phyloP scores from a whole-genome alignment of 2,888 invertebrate species.

The Pyralis farinalis region DNA sequence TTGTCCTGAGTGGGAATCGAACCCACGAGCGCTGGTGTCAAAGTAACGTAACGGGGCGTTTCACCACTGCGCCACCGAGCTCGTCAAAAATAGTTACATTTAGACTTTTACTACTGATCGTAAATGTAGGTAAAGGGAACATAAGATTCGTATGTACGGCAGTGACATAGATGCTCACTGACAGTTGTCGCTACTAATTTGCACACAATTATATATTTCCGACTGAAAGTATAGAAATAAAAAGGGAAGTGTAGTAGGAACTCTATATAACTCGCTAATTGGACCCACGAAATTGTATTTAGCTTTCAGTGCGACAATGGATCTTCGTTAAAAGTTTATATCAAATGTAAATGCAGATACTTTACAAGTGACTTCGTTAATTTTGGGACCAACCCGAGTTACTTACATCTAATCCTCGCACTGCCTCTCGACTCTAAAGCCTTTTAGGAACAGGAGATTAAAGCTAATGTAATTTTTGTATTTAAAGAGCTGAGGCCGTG shows the following conservation, averaged over 20 bases:
- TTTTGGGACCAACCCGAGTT: constrained; percentile 23
- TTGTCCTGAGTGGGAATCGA: too few species aligned
- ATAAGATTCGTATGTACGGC: too few species aligned
- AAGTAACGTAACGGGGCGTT: too few species aligned
- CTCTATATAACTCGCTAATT: constrained; percentile 64
- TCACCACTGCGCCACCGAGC: too few species aligned
- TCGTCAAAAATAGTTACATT: too few species aligned
- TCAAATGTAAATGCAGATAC: constrained; percentile 31
- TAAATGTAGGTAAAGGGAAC: too few species aligned
- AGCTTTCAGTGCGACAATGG: constrained; percentile 31
- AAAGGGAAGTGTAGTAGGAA: constrained; percentile 55
- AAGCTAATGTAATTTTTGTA: not conserved
- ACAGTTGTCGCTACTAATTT: constrained; percentile 72
- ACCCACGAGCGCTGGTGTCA: too few species aligned
- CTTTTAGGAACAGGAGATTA: not conserved
- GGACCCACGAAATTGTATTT: constrained; percentile 51
- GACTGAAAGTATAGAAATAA: constrained; percentile 66
- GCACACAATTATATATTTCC: constrained; percentile 73
- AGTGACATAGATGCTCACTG: too few species aligned
- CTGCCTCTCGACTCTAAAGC: not conserved
- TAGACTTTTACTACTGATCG: too few species aligned
- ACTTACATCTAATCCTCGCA: constrained; percentile 4
- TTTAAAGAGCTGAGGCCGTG: too few species aligned
- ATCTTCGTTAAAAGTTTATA: constrained; percentile 4
- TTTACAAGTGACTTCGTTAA: constrained; percentile 41